Conservation (phyloP, 2,113 vertebrate genomes). For the Agapornis roseicollis region DNA sequence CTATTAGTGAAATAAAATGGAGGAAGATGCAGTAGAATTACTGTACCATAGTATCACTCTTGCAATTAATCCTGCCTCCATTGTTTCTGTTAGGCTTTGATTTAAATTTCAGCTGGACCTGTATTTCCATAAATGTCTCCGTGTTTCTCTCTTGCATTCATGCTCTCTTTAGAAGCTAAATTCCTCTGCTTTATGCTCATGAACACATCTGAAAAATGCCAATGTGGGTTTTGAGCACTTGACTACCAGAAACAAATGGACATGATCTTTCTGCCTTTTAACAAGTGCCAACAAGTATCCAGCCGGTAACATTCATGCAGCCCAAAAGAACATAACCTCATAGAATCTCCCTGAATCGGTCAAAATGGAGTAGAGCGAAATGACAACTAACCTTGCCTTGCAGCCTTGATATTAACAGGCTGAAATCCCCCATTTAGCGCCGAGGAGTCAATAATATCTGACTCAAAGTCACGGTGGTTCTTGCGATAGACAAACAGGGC, state of each 20-base stretch:
- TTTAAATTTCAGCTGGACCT: neutral
- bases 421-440: slow-evolving; percentile 93
- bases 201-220: neutral
- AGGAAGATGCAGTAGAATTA: neutral
- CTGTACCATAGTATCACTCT: neutral
- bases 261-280: neutral
- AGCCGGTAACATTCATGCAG: neutral
- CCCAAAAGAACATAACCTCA: neutral
- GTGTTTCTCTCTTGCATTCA: neutral
- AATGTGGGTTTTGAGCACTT: neutral
- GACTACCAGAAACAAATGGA: neutral
- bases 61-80: neutral
- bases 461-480: slow-evolving; percentile 93
- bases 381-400: slow-evolving; percentile 85
- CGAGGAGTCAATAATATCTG: slow-evolving; percentile 91
- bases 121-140: neutral
- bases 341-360: neutral
- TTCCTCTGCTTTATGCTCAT: neutral
- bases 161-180: neutral
- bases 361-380: neutral
- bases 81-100: slow-evolving; percentile 4
- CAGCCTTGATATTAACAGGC: slow-evolving; percentile 93
- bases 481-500: slow-evolving; percentile 93
- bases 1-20: neutral
- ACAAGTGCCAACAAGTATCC: neutral